phyloP scores from a whole-genome alignment of 1,140 invertebrate species.

The Acyrthosiphon pisum region DNA sequence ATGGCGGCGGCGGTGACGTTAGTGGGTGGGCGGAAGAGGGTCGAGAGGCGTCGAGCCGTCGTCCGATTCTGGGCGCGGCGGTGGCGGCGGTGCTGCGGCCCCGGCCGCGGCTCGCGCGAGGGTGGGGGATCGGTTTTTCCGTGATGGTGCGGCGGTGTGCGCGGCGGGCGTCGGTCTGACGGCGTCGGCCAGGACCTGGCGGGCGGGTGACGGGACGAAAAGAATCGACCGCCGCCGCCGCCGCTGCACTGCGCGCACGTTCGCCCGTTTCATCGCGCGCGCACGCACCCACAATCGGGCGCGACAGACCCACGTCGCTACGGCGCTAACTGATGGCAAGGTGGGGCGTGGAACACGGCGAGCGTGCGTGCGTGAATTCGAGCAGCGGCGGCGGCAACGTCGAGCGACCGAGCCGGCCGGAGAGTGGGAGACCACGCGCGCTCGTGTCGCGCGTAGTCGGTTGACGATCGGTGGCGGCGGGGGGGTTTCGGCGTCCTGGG shows the following conservation, averaged over 20 bases:
- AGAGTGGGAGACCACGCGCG: not conserved
- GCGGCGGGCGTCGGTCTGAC: not conserved
- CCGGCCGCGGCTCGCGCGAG: not conserved
- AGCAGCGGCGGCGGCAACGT: no score
- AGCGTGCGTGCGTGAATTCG: no score
- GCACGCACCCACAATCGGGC: not conserved
- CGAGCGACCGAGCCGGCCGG: not conserved
- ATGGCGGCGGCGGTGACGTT: not conserved
- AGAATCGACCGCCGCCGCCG: constrained; percentile 18
- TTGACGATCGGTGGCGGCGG: not conserved
- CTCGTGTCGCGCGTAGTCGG: no score
- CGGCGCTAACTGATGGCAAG: no score
- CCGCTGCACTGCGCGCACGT: not conserved
- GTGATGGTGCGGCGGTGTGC: not conserved
- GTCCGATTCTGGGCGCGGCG: not conserved
- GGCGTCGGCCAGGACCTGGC: not conserved
- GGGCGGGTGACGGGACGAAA: not conserved
- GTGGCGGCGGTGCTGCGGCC: not conserved
- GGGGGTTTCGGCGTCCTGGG: not conserved
- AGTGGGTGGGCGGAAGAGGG: not conserved
- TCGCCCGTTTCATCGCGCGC: not conserved
- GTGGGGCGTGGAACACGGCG: no score
- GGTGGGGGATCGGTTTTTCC: constrained; percentile 7
- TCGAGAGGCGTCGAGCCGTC: not conserved
- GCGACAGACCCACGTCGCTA: not conserved